A percentile compares a stretch with the other conserved stretches of the same genome.
Evolutionary conservation across 2,797 vertebrate genomes (phyloP).

Genomic region (Ciconia nigra): DNA sequence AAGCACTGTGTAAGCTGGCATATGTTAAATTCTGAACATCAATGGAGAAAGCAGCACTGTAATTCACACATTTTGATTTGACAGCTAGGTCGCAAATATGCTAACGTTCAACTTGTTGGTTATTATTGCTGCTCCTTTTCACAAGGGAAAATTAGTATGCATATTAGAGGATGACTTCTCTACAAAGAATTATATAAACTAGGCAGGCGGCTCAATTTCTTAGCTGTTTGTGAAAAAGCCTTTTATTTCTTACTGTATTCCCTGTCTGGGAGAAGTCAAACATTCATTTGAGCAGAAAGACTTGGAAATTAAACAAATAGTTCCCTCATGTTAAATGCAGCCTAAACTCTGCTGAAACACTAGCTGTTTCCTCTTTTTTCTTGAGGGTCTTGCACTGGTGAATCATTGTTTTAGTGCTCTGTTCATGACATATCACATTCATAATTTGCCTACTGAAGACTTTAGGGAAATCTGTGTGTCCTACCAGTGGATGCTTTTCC

Average conservation of each 20-base stretch:
- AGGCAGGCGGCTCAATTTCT: background rate
- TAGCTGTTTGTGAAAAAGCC: background rate
- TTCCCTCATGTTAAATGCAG: background rate
- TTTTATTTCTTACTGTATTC: conserved; percentile 3
- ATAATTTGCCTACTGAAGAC: background rate
- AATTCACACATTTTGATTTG: conserved; percentile 54
- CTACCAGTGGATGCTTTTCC: background rate
- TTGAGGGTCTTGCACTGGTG: background rate
- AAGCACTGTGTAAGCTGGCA: background rate
- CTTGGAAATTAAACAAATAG: background rate
- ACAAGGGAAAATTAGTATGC: conserved; percentile 48
- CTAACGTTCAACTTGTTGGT: conserved; percentile 42
- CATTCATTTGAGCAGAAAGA: background rate
- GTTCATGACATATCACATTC: background rate
- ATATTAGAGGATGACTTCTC: conserved; percentile 13
- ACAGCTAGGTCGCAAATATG: conserved; percentile 20
- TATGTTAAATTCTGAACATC: conserved; percentile 49
- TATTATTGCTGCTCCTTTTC: conserved; percentile 59
- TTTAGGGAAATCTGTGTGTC: background rate
- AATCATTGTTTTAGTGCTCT: background rate
- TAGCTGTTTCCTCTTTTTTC: background rate
- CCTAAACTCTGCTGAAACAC: background rate
- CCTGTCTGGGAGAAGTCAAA: background rate
- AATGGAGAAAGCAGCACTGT: conserved; percentile 3
- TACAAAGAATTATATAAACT: conserved; percentile 2